phyloP scores from a whole-genome alignment of 2,797 vertebrate genomes.

The Parauchenoglanis punctatus region DNA sequence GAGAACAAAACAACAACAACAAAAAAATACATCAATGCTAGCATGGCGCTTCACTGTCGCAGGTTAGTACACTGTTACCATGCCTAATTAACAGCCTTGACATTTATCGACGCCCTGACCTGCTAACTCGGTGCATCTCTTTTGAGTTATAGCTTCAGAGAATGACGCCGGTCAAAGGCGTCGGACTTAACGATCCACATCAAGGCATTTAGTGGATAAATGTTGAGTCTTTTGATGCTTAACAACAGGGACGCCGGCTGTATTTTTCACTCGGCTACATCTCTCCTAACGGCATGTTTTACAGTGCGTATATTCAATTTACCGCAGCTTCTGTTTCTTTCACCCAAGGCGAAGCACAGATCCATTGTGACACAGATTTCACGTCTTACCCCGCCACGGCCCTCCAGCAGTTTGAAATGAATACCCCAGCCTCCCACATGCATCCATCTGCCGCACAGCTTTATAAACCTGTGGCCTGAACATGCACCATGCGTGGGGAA shows the following conservation, averaged over 20 bases:
- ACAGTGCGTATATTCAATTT: constrained; percentile 54
- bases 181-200: constrained; percentile 25
- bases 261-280: constrained; percentile 53
- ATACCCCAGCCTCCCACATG: constrained; percentile 45
- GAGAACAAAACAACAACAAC: constrained; percentile 2
- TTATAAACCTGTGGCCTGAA: background rate
- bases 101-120: constrained; percentile 18
- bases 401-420: constrained; percentile 51
- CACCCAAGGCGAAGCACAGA: constrained; percentile 41
- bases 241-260: constrained; percentile 43
- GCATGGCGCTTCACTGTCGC: background rate
- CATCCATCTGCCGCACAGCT: constrained; percentile 46
- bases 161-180: constrained; percentile 24
- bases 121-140: constrained; percentile 17
- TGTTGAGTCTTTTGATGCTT: constrained; percentile 49
- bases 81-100: constrained; percentile 42
- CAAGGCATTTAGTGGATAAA: constrained; percentile 37
- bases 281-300: constrained; percentile 39
- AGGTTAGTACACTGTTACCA: constrained; percentile 5
- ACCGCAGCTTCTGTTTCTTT: constrained; percentile 50
- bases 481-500: no score
- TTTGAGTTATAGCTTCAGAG: constrained; percentile 26
- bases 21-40: constrained; percentile 28
- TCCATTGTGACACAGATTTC: constrained; percentile 51
- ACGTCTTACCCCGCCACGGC: constrained; percentile 36